phyloP scores from a whole-genome alignment of 2,113 vertebrate genomes.

The Toxotes chatareus region DNA sequence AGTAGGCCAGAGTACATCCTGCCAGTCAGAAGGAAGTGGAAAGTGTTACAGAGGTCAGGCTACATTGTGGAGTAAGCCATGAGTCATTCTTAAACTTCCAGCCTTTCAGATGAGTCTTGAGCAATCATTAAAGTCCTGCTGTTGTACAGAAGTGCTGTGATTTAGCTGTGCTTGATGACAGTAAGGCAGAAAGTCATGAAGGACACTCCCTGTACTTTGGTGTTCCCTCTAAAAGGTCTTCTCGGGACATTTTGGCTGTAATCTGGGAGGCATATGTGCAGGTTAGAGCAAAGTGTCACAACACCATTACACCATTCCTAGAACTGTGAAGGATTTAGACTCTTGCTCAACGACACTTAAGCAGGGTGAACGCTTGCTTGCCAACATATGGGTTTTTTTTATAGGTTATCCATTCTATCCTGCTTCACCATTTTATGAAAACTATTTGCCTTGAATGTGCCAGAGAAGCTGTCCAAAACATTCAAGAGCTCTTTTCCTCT shows the following conservation, averaged over 20 bases:
- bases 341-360: slow-evolving; percentile 9
- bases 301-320: not conserved
- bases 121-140: slow-evolving; percentile 27
- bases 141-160: slow-evolving; percentile 9
- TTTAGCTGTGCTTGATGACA: slow-evolving; percentile 15
- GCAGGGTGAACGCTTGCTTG: not conserved
- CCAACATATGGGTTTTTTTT: not conserved
- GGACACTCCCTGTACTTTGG: slow-evolving; percentile 2
- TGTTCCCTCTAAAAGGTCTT: slow-evolving; percentile 18
- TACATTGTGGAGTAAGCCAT: slow-evolving; percentile 57
- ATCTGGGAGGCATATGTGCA: not conserved
- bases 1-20: slow-evolving; percentile 63
- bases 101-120: slow-evolving; percentile 51
- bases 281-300: not conserved
- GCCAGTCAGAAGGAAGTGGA: slow-evolving; percentile 61
- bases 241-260: not conserved
- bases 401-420: not conserved
- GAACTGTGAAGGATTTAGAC: not conserved
- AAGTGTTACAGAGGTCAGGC: slow-evolving; percentile 74
- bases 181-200: slow-evolving; percentile 8
- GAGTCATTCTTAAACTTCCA: slow-evolving; percentile 63
- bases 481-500: not conserved
- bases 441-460: slow-evolving; percentile 2
- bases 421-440: not conserved
- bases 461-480: slow-evolving; percentile 2